Base-by-base conservation (phyloP, 2,797 vertebrate genomes). In the Esox masquinongy region DNA sequence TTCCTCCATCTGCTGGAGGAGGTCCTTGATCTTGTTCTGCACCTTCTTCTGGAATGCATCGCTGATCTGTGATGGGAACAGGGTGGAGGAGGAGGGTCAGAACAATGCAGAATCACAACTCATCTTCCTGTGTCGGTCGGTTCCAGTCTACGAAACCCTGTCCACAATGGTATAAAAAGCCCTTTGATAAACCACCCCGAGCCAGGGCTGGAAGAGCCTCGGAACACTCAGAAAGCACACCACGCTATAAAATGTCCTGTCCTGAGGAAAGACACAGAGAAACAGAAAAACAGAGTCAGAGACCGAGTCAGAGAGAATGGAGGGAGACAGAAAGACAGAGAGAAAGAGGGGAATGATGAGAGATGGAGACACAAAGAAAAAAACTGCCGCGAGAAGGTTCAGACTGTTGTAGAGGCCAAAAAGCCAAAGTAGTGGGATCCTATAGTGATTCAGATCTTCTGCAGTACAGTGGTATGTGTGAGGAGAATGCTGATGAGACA, bases 1-100 rank as follows among this genome's bases (percentile, higher is more conserved):
- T 85, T 99, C 97, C 75, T 99, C 97, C 97, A 99, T 99, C 83
- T 99, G 98, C 74, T 95, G 95, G 4, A 99, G 91, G 72, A 99
- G 95, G 80, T 99, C 97, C 84, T 96, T 96, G 70, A 99, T 98
- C 94, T 99, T 99, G 78, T 87, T 92, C 83, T 97, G 95, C 74
- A 99, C 92, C 76, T 93, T 96, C 82, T 90, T 96, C 82, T 92
- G 82, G 81, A 98, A 97, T 0, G 47, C 88, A 68, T 89, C 79
- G 11, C 86, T 93, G 80, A 98, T 91, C 98, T 99, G 85, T 85
- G 16, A 47, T 77, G 4, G 51, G 49, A 26, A 6, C 5, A n/a
- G 53, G 53, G 53, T 19, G 19, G 53, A 59, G 29, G 53, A 59
- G 29, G 53, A 43, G 31, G 22, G 71, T 39, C n/a, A 16, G 22